Evolutionary conservation across 2,113 vertebrate species (phyloP).

Genomic region (Furnarius figulus): DNA sequence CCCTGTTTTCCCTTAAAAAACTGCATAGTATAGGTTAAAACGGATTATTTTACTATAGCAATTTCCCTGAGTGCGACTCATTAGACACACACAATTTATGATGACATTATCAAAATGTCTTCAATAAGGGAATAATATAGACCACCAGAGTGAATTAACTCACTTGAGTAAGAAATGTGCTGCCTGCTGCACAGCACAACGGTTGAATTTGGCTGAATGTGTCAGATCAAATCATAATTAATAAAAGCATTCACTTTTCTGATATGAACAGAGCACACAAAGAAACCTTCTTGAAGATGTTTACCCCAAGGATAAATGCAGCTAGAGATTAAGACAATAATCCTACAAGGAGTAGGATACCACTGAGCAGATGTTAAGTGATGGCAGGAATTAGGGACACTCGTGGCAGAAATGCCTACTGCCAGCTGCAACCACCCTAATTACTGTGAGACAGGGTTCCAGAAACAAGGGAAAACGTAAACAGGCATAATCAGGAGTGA

Average conservation of each 20-base stretch:
- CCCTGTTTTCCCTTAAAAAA: neutral
- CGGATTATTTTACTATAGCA: neutral
- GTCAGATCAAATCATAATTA: conserved; percentile 15
- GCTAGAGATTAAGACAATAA: neutral
- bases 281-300: neutral
- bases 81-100: neutral
- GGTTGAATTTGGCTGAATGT: neutral
- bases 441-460: neutral
- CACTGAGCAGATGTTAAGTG: conserved; percentile 28
- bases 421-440: neutral
- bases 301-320: conserved; percentile 19
- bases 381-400: neutral
- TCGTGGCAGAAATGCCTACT: neutral
- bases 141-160: conserved; percentile 7
- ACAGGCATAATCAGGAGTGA: neutral
- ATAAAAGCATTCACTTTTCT: neutral
- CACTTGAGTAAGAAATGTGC: neutral
- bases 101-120: neutral
- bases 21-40: neutral
- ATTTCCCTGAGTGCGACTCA: neutral
- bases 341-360: neutral
- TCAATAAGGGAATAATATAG: neutral
- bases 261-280: conserved; percentile 11
- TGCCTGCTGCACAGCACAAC: neutral
- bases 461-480: neutral